Base-by-base conservation (phyloP, 2,888 invertebrate species). In the Tipula confusa region DNA sequence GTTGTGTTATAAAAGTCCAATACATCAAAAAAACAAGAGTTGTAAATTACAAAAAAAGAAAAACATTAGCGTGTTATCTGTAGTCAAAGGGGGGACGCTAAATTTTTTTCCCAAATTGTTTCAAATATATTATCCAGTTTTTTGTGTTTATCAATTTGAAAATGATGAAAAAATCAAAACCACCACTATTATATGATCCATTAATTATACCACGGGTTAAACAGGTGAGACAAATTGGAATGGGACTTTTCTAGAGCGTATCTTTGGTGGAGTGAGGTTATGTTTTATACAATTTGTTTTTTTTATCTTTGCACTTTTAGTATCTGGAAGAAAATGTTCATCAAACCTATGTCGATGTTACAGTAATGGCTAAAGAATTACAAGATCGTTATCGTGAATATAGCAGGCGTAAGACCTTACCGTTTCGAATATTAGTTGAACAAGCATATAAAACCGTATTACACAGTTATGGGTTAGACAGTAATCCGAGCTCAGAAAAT, bases 251-350 rank as follows among this genome's bases (percentile, higher is more conserved):
- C n/a, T 64, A 29, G 28, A 43, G n/a, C n/a, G 24, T 13, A 33
- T 31, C 18, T 18, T 24, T 83, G 28, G 24, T n/a, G 83, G 83
- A 85, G 84, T 84, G 85, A 86, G 87, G 87, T 87, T 87, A 87
- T 86, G 86, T 86, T 85, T 24, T 9, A 79, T 38, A 36, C n/a
- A 33, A 36, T 18, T 36, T 43, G 28, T 36, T 38, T 29, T 36
- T 31, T 38, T 33, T 18, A n/a, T n/a, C 5, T 36, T 82, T 82
- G 82, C 4, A 84, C 83, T 89, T 90, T 79, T 86, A 95, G 92
- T 96, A 96, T 88, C 91, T 96, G 86, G 94, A 94, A 85, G 94
- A 94, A 86, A 95, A 96, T 90, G 94, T 94, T 85, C 93, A 95
- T 87, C 93, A 95, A 89, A 93, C 94, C 6, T 95, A 93, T 88